Conservation (phyloP, 2,113 vertebrate species). For the Gopherus flavomarginatus region DNA sequence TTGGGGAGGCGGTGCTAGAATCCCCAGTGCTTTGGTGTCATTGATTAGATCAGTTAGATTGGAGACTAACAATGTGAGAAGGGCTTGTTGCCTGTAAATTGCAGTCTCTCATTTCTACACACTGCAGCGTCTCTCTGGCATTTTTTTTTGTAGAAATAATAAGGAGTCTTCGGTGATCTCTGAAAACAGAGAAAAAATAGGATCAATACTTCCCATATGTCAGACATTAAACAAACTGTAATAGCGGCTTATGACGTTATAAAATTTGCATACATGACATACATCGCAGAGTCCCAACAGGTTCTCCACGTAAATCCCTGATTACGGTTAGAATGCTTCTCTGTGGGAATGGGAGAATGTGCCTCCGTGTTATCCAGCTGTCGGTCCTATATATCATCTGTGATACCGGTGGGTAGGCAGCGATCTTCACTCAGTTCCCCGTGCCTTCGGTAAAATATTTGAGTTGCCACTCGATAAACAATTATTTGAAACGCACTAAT, state of each 20-base stretch:
- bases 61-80: background rate
- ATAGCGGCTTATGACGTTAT: background rate
- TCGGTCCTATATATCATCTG: background rate
- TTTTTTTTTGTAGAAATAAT: background rate
- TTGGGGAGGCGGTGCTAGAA: constrained; percentile 73
- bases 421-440: too few species aligned
- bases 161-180: background rate
- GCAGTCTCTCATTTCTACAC: background rate
- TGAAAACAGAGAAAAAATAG: background rate
- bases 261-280: background rate
- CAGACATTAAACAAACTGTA: background rate
- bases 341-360: background rate
- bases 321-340: background rate
- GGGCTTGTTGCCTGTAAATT: background rate
- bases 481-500: background rate
- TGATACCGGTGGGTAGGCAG: background rate
- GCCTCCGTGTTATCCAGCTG: background rate
- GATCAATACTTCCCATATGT: background rate
- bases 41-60: constrained; percentile 75
- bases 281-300: constrained; percentile 11
- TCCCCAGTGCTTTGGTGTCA: constrained; percentile 69
- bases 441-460: background rate
- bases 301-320: background rate
- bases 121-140: background rate
- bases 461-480: background rate